Conservation (phyloP, 2,888 invertebrate genomes). For the Phasia obesa region DNA sequence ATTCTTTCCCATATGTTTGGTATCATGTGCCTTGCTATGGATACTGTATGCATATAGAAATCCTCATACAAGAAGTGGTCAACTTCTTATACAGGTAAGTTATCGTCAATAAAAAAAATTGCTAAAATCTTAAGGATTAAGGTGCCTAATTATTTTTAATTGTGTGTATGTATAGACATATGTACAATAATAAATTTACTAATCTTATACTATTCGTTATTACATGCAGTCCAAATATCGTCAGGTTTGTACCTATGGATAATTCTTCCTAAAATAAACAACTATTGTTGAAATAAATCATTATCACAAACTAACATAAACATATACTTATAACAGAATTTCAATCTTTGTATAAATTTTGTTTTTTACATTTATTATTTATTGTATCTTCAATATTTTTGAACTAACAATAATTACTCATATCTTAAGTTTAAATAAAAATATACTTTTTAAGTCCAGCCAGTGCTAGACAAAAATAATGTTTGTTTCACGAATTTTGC, state of each 20-base stretch:
- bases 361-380: no score
- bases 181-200: slow-evolving; percentile 32
- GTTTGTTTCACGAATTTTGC: no score
- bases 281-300: background rate
- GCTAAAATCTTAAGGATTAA: no score
- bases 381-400: no score
- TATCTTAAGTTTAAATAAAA: no score
- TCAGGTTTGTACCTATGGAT: slow-evolving; percentile 79
- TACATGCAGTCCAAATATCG: slow-evolving; percentile 81
- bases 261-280: slow-evolving; percentile 11
- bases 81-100: slow-evolving; percentile 96
- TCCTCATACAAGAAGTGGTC: slow-evolving; percentile 97
- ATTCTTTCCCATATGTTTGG: slow-evolving; percentile 87
- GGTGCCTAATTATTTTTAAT: no score
- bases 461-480: no score
- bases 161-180: background rate
- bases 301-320: background rate
- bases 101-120: no score
- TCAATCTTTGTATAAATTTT: no score
- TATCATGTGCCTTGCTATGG: slow-evolving; percentile 90
- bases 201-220: slow-evolving; percentile 56
- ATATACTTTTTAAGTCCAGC: no score
- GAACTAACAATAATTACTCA: no score
- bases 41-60: slow-evolving; percentile 96
- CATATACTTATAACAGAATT: background rate